Evolutionary conservation across 1,140 invertebrate genomes (phyloP).

Genomic region (Neotoxoptera formosana): DNA sequence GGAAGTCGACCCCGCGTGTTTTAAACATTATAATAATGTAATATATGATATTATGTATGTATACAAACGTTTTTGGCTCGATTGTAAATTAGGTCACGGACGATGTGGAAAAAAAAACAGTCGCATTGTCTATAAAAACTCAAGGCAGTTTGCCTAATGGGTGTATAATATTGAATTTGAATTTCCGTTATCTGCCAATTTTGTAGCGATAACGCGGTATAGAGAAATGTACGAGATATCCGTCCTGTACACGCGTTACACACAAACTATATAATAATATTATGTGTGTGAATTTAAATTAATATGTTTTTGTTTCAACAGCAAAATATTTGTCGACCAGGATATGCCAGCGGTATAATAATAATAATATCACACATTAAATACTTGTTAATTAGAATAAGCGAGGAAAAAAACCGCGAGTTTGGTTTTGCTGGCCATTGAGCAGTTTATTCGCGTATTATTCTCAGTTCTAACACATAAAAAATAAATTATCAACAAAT

Average conservation of each 20-base stretch:
- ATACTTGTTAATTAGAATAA: too few species aligned
- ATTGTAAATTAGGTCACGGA: not conserved
- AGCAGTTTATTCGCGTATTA: not conserved
- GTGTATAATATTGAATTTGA: not conserved
- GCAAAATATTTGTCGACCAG: not conserved
- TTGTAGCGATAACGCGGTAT: not conserved
- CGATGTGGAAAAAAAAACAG: not conserved
- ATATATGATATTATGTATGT: not conserved
- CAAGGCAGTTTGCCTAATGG: not conserved
- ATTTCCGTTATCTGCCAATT: not conserved
- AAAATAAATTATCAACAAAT: not conserved
- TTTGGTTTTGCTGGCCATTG: not conserved
- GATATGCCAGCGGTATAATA: not conserved
- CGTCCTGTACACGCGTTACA: not conserved
- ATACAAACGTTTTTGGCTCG: not conserved
- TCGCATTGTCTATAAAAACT: not conserved
- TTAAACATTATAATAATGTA: not conserved
- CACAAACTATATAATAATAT: too few species aligned
- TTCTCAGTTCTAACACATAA: not conserved
- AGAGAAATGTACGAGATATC: not conserved
- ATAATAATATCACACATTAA: too few species aligned
- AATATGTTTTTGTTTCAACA: not conserved
- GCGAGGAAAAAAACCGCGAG: not conserved
- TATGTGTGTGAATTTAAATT: not conserved
- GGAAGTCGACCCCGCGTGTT: not conserved